phyloP scores from a whole-genome alignment of 2,888 invertebrate genomes.

The Melanostoma mellinum region DNA sequence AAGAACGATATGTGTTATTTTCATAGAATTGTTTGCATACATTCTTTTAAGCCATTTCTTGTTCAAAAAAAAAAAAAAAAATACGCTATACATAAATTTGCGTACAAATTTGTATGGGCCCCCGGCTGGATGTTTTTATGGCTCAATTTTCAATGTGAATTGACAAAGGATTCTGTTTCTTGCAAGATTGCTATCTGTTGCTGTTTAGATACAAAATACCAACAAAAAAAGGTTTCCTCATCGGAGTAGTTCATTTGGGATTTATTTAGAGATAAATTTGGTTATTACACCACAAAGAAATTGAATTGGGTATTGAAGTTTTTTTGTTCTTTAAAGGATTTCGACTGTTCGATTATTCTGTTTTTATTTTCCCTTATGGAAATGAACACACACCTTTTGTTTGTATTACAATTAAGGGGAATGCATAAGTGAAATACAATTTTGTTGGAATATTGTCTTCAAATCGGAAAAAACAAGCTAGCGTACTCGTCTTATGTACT shows the following conservation, averaged over 20 bases:
- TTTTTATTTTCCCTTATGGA: slow-evolving; percentile 16
- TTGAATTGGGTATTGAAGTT: slow-evolving; percentile 5
- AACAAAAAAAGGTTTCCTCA: slow-evolving; percentile 28
- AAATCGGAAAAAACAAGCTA: too few relatives aligned
- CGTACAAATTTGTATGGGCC: slow-evolving; percentile 32
- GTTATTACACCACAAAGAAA: slow-evolving; percentile 41
- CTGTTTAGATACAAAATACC: slow-evolving; percentile 30
- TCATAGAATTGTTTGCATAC: not conserved
- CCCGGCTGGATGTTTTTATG: slow-evolving; percentile 32
- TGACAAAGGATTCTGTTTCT: slow-evolving; percentile 36
- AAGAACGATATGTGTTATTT: slow-evolving; percentile 8
- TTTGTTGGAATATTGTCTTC: not conserved
- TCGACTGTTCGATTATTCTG: slow-evolving; percentile 11
- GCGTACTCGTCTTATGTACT: too few relatives aligned
- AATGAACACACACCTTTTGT: not conserved
- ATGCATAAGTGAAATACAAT: not conserved
- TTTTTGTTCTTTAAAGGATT: slow-evolving; percentile 17
- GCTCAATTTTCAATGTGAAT: slow-evolving; percentile 57
- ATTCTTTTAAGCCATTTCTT: not conserved
- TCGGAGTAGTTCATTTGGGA: slow-evolving; percentile 36
- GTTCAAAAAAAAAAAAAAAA: not conserved
- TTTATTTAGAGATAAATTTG: slow-evolving; percentile 62
- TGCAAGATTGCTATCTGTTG: slow-evolving; percentile 29
- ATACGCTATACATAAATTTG: slow-evolving; percentile 42
- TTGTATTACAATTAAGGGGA: not conserved